phyloP scores from a whole-genome alignment of 2,888 invertebrate genomes.

The Pedicia rivosa region DNA sequence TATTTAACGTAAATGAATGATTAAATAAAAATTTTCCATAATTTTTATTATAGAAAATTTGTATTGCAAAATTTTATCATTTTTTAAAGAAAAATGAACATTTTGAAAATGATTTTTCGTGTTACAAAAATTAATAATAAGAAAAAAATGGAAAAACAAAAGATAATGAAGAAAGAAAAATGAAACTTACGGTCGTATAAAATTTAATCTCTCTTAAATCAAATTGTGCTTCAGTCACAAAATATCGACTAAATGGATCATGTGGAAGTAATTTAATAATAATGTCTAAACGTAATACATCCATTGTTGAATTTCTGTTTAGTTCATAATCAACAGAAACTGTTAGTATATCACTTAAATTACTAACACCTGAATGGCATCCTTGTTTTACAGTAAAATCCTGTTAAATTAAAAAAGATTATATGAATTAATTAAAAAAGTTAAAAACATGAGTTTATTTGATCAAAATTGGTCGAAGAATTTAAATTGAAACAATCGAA shows the following conservation, averaged over 20 bases:
- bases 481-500: too few species aligned
- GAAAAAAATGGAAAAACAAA: too few species aligned
- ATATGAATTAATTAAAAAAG: too few species aligned
- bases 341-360: constrained; percentile 61
- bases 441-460: too few species aligned
- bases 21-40: neutral
- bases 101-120: too few species aligned
- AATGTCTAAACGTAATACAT: constrained; percentile 31
- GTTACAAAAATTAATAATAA: too few species aligned
- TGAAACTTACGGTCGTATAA: constrained; percentile 48
- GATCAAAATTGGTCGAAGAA: too few species aligned
- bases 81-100: neutral
- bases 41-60: too few species aligned
- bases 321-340: constrained; percentile 50
- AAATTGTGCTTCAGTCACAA: constrained; percentile 69
- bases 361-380: constrained; percentile 51
- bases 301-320: constrained; percentile 9
- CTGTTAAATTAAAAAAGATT: constrained; percentile 6
- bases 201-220: constrained; percentile 68
- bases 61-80: too few species aligned
- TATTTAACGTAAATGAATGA: too few species aligned
- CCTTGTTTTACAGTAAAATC: constrained; percentile 38
- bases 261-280: constrained; percentile 63
- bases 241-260: constrained; percentile 62
- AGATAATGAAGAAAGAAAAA: too few species aligned